A percentile compares a stretch with the other conserved stretches of the same genome.
Evolutionary conservation across 2,113 vertebrate species (phyloP).

Genomic region (Prunella fulvescens): DNA sequence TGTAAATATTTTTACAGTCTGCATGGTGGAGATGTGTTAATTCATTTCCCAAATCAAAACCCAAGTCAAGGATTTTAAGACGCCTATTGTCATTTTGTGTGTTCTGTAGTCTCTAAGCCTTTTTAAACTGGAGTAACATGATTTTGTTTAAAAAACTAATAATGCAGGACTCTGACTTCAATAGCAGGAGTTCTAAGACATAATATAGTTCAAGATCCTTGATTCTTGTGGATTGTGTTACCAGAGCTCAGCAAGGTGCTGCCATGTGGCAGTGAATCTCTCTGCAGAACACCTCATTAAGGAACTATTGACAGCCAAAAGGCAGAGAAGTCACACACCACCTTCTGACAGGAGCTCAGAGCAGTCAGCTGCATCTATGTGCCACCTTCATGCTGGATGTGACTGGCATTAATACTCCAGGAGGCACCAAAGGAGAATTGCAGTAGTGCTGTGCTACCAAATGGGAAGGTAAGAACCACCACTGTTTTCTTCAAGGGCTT

Average conservation of each 20-base stretch:
- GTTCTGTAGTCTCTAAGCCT: not conserved
- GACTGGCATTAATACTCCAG: not conserved
- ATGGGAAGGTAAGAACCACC: not conserved
- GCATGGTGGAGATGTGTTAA: not conserved
- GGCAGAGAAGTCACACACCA: not conserved
- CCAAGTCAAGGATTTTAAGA: not conserved
- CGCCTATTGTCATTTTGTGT: not conserved
- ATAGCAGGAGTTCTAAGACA: not conserved
- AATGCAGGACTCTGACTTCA: not conserved
- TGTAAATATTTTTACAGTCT: slow-evolving; percentile 27
- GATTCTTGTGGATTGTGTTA: not conserved
- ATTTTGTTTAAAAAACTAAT: not conserved
- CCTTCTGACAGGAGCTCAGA: not conserved
- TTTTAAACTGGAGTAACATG: not conserved
- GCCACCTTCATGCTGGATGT: not conserved
- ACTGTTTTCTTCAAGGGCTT: not conserved
- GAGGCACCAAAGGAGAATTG: not conserved
- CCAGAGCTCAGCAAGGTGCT: not conserved
- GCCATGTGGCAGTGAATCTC: not conserved
- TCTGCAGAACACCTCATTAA: not conserved
- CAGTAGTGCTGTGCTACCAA: not conserved
- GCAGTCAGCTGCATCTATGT: not conserved
- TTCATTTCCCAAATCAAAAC: not conserved
- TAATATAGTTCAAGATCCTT: not conserved
- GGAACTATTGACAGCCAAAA: not conserved